Base-by-base conservation (phyloP, 2,113 vertebrate species). In the Thryonomys swinderianus region DNA sequence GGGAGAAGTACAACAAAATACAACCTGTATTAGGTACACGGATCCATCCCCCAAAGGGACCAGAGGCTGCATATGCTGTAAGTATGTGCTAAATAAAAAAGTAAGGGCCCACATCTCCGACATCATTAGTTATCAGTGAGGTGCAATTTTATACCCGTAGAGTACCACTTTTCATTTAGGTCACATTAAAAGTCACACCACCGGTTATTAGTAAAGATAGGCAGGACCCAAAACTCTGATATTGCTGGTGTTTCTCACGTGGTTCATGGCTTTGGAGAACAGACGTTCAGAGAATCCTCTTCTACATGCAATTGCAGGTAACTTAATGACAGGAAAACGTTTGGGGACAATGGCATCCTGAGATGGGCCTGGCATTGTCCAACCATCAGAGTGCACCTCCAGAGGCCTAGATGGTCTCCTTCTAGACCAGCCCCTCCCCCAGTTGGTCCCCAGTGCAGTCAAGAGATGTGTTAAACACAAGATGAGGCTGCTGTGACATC, bases 41-140 rank as follows among this genome's bases (percentile, higher is more conserved):
- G 42, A 27, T 25, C 40, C 11, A 45, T n/a, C 37, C 34, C 34
- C 66, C 40, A 74, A 23, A 1, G 20, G 9, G 18, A 40, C n/a
- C 45, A 23, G 13, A 30, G 25, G 23, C 13, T 74, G 71, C 71
- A 16, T 27, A 21, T 73, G 25, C 37, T 73, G 21, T 37, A 25
- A 73, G 42, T 25, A 42, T 25, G 40, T 27, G 13, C 23, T 74
- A 74, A 73, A 27, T 42, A 32, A 73, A 71, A 71, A 32, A 45
- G 53, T 20, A 73, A 74, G 0, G 8, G 45, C 71, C 45, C 79
- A 51, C 87, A 7, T 34, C 80, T 48, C 73, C 20, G 78, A 59
- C 25, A n/a, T 86, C 66, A 53, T 91, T 74, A 59, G 16, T 80
- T 59, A 84, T 67, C 42, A 89, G n/a, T 2, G 78, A 93, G 42